Evolutionary conservation across 2,797 vertebrate genomes (phyloP).

Genomic region (Enteromius unitaeniatus): DNA sequence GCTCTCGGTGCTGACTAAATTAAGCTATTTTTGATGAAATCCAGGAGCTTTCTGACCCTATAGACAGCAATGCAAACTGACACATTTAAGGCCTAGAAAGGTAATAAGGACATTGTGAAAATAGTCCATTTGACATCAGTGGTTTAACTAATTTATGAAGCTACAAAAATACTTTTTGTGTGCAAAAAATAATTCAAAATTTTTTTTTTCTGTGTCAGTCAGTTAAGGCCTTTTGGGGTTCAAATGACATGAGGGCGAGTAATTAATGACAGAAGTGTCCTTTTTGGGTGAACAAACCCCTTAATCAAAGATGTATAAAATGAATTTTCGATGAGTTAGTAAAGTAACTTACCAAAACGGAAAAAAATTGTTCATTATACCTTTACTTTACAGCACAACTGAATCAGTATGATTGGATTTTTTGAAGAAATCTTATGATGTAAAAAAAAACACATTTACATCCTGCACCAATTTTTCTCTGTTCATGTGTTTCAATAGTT

Average conservation of each 20-base stretch:
- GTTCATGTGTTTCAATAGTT: not conserved
- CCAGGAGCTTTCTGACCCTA: not conserved
- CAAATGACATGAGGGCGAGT: not conserved
- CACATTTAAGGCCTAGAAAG: not conserved
- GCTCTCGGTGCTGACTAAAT: not conserved
- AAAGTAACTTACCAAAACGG: not conserved
- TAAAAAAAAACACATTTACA: not conserved
- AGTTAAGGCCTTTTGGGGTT: not conserved
- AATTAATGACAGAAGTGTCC: not conserved
- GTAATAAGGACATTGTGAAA: not conserved
- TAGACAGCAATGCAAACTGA: not conserved
- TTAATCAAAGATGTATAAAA: not conserved
- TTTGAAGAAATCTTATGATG: not conserved
- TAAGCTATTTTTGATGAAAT: not conserved
- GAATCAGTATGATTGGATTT: not conserved
- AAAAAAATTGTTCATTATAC: not conserved
- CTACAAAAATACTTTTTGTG: not conserved
- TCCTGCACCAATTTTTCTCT: not conserved
- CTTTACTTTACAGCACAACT: not conserved
- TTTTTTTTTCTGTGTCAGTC: not conserved
- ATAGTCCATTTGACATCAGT: not conserved
- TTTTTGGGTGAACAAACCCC: not conserved
- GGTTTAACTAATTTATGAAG: not conserved
- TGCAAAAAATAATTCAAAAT: not conserved
- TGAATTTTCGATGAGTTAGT: not conserved